Percentiles rank a stretch among this genome's conserved stretches.
phyloP scores from a whole-genome alignment of 2,797 vertebrate genomes.

The Mycteria americana region DNA sequence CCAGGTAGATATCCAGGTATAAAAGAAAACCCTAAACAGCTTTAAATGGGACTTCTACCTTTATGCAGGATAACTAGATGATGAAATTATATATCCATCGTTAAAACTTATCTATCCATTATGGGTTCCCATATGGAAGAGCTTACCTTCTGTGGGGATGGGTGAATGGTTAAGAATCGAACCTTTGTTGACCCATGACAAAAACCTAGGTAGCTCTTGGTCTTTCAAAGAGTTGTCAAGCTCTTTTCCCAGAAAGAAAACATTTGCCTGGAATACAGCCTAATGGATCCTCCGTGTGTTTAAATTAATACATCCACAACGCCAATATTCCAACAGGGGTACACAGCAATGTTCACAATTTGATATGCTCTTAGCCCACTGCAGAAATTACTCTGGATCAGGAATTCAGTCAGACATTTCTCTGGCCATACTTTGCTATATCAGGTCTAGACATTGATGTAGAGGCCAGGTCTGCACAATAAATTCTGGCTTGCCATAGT shows the following conservation, averaged over 20 bases:
- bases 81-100: not conserved
- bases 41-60: not conserved
- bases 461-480: not conserved
- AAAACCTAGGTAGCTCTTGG: not conserved
- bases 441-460: not conserved
- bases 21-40: not conserved
- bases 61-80: not conserved
- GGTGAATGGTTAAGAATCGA: not conserved
- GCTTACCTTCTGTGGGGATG: not conserved
- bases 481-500: not conserved
- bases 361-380: not conserved
- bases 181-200: not conserved
- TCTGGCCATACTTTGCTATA: not conserved
- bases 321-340: not conserved
- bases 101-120: not conserved
- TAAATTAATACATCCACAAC: not conserved
- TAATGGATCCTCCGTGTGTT: not conserved
- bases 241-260: not conserved
- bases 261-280: not conserved
- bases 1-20: not conserved
- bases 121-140: not conserved
- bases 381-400: not conserved
- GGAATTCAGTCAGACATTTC: slow-evolving; percentile 13
- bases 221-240: not conserved
- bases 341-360: not conserved